These are phyloP conservation scores for Graptemys geographica DNA, from an alignment of 2,797 vertebrate genomes.

Conservation along the genomic window DNA sequence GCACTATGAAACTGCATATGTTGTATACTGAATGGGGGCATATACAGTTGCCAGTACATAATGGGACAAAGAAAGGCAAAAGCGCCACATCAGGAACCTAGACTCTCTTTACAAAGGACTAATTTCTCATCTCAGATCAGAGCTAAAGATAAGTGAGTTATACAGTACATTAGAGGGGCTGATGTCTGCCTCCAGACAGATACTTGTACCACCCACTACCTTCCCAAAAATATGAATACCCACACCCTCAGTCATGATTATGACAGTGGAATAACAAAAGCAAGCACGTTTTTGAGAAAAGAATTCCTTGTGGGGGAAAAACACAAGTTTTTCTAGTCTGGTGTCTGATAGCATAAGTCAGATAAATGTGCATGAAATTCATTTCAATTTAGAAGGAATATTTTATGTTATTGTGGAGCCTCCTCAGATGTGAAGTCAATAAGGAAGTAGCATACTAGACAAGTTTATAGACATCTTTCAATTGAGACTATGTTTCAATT, in stretches of 20 bases:
- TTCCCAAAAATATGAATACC: neutral
- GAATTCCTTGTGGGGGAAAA: neutral
- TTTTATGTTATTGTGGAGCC: neutral
- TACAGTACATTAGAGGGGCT: neutral
- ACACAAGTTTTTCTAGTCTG: neutral
- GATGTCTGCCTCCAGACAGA: neutral
- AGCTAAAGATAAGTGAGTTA: neutral
- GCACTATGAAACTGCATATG: too few species aligned
- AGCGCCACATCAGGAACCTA: neutral
- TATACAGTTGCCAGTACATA: neutral
- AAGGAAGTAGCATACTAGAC: neutral
- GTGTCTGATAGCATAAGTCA: neutral
- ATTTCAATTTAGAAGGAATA: neutral
- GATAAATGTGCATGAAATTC: neutral
- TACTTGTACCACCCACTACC: neutral
- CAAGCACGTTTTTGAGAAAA: neutral
- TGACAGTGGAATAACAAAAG: neutral
- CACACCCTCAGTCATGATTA: fast-evolving
- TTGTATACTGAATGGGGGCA: neutral
- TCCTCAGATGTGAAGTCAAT: neutral
- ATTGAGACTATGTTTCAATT: neutral
- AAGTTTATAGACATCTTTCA: neutral
- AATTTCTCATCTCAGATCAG: neutral
- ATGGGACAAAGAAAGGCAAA: neutral
- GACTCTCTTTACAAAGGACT: neutral